Evolutionary conservation across 2,797 vertebrate genomes (phyloP), one percentile per base, ranked within the genome.

Genomic region (Loris lydekkerianus): DNA sequence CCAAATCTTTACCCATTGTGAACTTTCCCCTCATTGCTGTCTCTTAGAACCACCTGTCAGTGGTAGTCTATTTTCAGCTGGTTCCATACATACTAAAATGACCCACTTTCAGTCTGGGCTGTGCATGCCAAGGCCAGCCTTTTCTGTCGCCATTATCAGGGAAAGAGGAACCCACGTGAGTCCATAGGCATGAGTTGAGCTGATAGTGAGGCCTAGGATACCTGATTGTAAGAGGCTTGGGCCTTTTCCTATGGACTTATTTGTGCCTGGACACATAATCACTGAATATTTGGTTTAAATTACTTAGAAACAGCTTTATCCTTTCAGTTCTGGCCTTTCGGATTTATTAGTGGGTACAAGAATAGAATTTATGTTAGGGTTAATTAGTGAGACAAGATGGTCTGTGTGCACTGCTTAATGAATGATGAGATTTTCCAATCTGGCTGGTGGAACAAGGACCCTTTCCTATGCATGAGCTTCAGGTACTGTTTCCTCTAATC

Each of bases 341-440:
- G 31, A 85, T 82, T 72, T 82, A 34, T 90, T 90, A 83, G 31
- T 49, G 10, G 25, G n/a, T 17, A 43, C 5, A 67, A n/a, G 37
- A 77, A 65, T 29, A 93, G n/a, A 89, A 37, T 87, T 75, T 75
- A 87, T 77, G 72, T 37, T 90, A 14, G 25, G 49, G 31, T 29
- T 94, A 73, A 56, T 87, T 87, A 87, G 10, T 96, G 70, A 88
- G 23, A 77, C 53, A 85, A 82, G 67, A 67, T 8, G 67, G 43
- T 65, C n/a, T 65, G 69, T 91, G 14, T 77, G 63, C 29, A 20
- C 31, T 83, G 11, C 11, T 17, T 91, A 73, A 18, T 18, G 21
- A 94, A 63, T 84, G 65, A 88, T 21, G 8, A 89, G 25, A 29
- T 86, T 72, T 53, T 63, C 61, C 40, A 70, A 17, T 21, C n/a